Percentiles rank a stretch among this genome's conserved stretches.
Evolutionary conservation across 2,888 invertebrate species (phyloP).

Genomic region (Epinotia demarniana): DNA sequence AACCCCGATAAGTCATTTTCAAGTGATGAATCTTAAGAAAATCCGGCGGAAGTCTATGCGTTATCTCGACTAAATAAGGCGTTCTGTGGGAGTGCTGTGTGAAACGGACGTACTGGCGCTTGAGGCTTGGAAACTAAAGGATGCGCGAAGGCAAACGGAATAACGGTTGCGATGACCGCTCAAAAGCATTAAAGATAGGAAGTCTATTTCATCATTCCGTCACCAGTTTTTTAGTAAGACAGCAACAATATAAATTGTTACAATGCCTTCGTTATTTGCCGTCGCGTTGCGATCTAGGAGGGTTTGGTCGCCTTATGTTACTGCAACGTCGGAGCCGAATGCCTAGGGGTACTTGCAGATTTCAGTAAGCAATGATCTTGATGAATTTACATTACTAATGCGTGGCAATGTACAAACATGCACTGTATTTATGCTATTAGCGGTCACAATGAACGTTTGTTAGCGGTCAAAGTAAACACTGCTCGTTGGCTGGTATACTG

Average conservation of each 20-base stretch:
- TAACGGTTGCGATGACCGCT: conserved; percentile 25
- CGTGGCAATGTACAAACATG: conserved; percentile 46
- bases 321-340: not conserved
- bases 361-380: conserved; percentile 28
- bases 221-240: not conserved
- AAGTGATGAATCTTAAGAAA: conserved; percentile 59
- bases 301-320: not conserved
- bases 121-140: conserved; percentile 54
- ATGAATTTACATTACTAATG: conserved; percentile 45
- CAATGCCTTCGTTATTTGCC: not conserved
- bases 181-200: conserved; percentile 5
- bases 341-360: conserved; percentile 2
- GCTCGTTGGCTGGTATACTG: conserved; percentile 66
- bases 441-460: conserved; percentile 61
- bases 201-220: not conserved
- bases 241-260: not conserved
- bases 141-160: conserved; percentile 52
- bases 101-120: conserved; percentile 59
- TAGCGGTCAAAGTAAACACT: conserved; percentile 61
- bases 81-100: conserved; percentile 68
- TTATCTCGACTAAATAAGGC: conserved; percentile 74
- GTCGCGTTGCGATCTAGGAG: not conserved
- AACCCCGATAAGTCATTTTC: conserved; percentile 40
- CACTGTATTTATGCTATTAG: conserved; percentile 57
- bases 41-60: conserved; percentile 74